phyloP scores from a whole-genome alignment of 2,888 invertebrate species.

The Deladenus siricidicola region DNA sequence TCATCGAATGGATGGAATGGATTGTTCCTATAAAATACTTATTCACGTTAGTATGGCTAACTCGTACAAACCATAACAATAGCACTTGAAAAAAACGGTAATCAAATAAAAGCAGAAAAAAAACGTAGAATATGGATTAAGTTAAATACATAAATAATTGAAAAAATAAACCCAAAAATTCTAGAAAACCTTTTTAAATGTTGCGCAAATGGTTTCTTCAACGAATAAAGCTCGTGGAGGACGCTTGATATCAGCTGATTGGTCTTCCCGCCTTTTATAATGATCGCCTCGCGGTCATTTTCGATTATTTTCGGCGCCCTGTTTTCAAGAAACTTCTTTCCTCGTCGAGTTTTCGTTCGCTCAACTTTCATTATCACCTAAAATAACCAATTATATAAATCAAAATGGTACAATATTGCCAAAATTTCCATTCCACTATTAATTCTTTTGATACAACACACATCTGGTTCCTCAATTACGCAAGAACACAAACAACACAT shows the following conservation, averaged over 20 bases:
- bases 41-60: slow-evolving; percentile 53
- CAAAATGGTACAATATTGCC: no score
- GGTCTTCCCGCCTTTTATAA: slow-evolving; percentile 64
- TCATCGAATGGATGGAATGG: slow-evolving; percentile 88
- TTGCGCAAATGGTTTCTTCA: slow-evolving; percentile 46
- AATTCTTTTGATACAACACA: no score
- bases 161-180: slow-evolving; percentile 8
- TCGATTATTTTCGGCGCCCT: slow-evolving; percentile 81
- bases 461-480: no score
- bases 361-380: slow-evolving; percentile 5
- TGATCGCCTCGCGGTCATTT: slow-evolving; percentile 67
- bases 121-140: not conserved
- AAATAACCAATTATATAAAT: no score
- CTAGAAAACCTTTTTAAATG: slow-evolving; percentile 37
- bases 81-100: not conserved
- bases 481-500: no score
- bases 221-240: slow-evolving; percentile 65
- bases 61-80: not conserved
- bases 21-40: slow-evolving; percentile 46
- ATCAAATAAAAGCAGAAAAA: not conserved
- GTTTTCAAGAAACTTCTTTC: slow-evolving; percentile 72
- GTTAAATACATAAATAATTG: not conserved
- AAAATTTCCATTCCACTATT: no score
- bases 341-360: slow-evolving; percentile 78
- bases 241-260: slow-evolving; percentile 62